Evolutionary conservation across 2,888 invertebrate genomes (phyloP).

Genomic region (Morpho deidamia): DNA sequence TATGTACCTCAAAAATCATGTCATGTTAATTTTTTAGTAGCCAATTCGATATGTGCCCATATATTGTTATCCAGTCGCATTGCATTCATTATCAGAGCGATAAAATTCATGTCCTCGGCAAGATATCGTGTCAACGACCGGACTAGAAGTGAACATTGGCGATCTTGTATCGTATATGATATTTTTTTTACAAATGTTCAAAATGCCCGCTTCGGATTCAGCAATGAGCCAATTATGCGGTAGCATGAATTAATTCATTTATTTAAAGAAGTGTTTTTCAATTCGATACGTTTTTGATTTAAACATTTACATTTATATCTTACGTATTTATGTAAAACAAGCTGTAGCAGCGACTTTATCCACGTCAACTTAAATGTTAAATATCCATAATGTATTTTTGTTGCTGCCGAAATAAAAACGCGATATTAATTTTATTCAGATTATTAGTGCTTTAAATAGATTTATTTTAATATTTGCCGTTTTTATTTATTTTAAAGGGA

Average conservation of each 20-base stretch:
- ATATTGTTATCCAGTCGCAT: conserved; percentile 26
- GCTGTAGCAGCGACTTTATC: too few species aligned
- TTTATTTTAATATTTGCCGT: conserved; percentile 6
- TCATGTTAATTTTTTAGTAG: conserved; percentile 1
- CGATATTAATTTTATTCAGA: too few species aligned
- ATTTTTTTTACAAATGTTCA: conserved; percentile 21
- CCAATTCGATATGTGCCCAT: conserved; percentile 4
- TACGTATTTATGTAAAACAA: too few species aligned
- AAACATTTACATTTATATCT: too few species aligned
- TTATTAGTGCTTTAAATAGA: not conserved
- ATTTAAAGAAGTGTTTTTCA: not conserved
- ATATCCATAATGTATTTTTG: too few species aligned
- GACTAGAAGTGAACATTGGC: conserved; percentile 22
- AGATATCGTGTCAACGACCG: conserved; percentile 36
- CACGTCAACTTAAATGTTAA: too few species aligned
- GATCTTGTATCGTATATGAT: conserved; percentile 13
- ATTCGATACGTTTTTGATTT: too few species aligned
- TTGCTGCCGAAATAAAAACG: too few species aligned
- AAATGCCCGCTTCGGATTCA: conserved; percentile 5
- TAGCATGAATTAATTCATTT: not conserved
- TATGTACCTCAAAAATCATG: not conserved
- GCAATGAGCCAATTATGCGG: not conserved
- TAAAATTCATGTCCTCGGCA: conserved; percentile 26
- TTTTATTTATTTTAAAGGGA: conserved; percentile 29
- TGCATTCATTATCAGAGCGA: conserved; percentile 27